A percentile compares a stretch with the other conserved stretches of the same genome.
These are phyloP conservation scores for Micromys minutus DNA, from an alignment of 2,113 vertebrate genomes.

Conservation along the genomic window DNA sequence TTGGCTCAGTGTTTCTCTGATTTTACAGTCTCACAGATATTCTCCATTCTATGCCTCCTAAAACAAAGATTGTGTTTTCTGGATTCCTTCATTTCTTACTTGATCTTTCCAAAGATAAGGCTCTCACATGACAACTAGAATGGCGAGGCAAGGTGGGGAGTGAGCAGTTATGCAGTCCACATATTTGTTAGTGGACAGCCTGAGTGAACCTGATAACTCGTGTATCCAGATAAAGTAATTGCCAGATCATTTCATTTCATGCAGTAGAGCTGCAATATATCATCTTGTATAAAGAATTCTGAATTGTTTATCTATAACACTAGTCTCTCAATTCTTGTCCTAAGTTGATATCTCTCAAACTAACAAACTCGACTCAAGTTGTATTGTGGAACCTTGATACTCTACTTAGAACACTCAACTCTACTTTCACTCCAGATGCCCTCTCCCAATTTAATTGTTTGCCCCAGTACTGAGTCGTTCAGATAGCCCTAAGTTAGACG, in stretches of 20 bases:
- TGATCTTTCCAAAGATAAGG: constrained; percentile 29
- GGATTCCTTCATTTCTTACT: constrained; percentile 45
- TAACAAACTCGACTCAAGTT: not conserved
- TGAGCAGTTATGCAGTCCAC: constrained; percentile 9
- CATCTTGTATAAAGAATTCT: not conserved
- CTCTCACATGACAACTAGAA: constrained; percentile 48
- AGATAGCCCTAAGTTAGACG: not conserved
- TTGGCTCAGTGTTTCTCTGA: constrained; percentile 37
- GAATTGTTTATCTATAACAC: not conserved
- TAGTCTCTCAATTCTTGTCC: not conserved
- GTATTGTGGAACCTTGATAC: not conserved
- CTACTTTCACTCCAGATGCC: not conserved
- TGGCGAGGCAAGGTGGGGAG: not conserved
- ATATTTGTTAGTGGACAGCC: not conserved
- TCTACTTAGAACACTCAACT: not conserved
- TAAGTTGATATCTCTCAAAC: constrained; percentile 11
- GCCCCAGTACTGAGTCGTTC: not conserved
- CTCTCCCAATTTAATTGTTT: not conserved
- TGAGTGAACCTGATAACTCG: constrained; percentile 29
- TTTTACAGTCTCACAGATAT: constrained; percentile 56
- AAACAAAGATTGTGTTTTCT: constrained; percentile 51
- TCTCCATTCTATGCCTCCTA: constrained; percentile 39
- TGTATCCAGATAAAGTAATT: not conserved
- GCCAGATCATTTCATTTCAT: constrained; percentile 37
- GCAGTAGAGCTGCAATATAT: not conserved